Percentiles rank a stretch among this genome's conserved stretches.
phyloP scores from a whole-genome alignment of 2,797 vertebrate species.

The Octomys mimax region DNA sequence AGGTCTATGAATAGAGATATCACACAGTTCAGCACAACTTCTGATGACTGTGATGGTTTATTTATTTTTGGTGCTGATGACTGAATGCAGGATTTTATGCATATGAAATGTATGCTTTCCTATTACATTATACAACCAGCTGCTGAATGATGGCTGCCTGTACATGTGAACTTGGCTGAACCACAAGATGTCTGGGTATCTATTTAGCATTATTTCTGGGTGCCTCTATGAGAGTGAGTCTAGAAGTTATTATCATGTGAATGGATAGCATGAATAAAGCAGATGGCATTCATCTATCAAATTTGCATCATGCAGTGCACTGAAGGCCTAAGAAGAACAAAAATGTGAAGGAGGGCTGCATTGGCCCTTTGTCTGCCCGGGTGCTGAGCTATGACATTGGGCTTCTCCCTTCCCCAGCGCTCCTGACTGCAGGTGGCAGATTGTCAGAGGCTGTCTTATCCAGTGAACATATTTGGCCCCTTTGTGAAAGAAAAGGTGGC shows the following conservation, averaged over 20 bases:
- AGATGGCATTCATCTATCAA: neutral
- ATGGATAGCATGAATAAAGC: neutral
- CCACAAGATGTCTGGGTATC: neutral
- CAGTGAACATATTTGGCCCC: too few relatives aligned
- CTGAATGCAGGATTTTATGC: neutral
- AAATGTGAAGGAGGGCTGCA: neutral
- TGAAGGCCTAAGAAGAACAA: neutral
- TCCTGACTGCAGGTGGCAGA: neutral
- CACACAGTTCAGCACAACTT: neutral
- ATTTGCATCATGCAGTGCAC: neutral
- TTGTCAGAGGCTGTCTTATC: too few relatives aligned
- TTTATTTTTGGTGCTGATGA: neutral
- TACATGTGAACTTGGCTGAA: neutral
- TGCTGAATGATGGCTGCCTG: neutral
- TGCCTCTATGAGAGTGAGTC: neutral
- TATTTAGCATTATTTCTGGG: neutral
- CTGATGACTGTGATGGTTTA: neutral
- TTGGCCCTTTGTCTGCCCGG: too few relatives aligned
- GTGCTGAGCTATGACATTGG: neutral
- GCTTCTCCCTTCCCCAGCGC: accelerated
- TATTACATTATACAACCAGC: accelerated
- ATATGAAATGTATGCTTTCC: neutral
- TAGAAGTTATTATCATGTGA: neutral
- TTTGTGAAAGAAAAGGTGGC: too few relatives aligned
- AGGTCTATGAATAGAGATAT: neutral